These are phyloP conservation scores for Alethe diademata DNA, from an alignment of 2,113 vertebrate species.

Conservation along the genomic window DNA sequence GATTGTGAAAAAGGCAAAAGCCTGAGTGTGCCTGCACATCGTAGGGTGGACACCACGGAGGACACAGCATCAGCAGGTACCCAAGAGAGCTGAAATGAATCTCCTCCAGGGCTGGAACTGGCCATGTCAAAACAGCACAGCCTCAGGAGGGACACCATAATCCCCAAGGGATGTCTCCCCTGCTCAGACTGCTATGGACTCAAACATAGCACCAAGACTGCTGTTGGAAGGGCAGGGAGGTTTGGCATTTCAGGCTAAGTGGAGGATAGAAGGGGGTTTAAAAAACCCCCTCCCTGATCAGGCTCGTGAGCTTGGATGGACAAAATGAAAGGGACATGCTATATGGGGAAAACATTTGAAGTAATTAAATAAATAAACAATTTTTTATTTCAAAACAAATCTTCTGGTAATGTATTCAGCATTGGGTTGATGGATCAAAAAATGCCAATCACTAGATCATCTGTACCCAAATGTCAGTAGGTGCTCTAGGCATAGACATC, in stretches of 20 bases:
- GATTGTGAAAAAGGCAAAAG: background rate
- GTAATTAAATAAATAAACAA: background rate
- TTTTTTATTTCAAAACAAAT: background rate
- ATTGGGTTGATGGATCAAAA: background rate
- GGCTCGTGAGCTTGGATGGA: background rate
- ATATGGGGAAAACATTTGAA: background rate
- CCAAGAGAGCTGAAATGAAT: background rate
- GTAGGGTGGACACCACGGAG: accelerated
- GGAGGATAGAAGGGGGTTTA: background rate
- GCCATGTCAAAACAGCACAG: background rate
- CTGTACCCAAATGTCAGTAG: background rate
- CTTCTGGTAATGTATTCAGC: background rate
- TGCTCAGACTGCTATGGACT: accelerated
- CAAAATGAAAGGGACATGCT: background rate
- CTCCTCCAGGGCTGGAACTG: background rate
- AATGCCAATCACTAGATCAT: background rate
- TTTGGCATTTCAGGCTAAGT: background rate
- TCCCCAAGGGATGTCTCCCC: background rate
- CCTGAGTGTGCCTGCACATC: accelerated
- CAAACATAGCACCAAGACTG: background rate
- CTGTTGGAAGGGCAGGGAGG: background rate
- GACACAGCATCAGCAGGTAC: no score
- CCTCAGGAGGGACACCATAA: background rate
- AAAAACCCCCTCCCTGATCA: background rate
- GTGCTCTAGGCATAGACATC: background rate